A percentile compares a stretch with the other conserved stretches of the same genome.
These are phyloP conservation scores for Atopsyche davidsoni DNA, from an alignment of 1,140 invertebrate species.

Conservation along the genomic window DNA sequence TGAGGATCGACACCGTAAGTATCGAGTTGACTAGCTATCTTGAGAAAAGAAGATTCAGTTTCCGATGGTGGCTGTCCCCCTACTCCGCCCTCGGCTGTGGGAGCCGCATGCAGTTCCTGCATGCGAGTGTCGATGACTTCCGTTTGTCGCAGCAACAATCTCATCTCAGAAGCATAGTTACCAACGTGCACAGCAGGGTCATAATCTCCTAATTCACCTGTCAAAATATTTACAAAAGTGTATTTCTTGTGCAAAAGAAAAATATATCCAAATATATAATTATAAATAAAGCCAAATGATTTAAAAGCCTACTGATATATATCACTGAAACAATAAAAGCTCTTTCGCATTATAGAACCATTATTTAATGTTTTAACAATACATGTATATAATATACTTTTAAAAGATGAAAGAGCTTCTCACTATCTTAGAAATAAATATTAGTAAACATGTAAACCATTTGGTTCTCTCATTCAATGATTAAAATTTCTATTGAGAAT, in stretches of 20 bases:
- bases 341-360: background rate
- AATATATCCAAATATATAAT: too few relatives aligned
- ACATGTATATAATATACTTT: conserved; percentile 12
- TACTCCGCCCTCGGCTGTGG: conserved; percentile 45
- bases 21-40: conserved; percentile 82
- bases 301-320: too few relatives aligned
- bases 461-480: too few relatives aligned
- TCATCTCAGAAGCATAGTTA: conserved; percentile 88
- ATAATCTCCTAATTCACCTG: conserved; percentile 92
- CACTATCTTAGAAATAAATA: too few relatives aligned
- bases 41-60: conserved; percentile 79
- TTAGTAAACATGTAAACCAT: too few relatives aligned
- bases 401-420: conserved; percentile 7
- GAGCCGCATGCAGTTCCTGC: conserved; percentile 43
- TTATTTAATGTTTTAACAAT: conserved; percentile 7
- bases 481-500: too few relatives aligned
- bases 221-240: too few relatives aligned
- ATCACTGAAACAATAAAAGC: background rate
- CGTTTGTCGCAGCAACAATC: conserved; percentile 88
- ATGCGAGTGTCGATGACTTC: conserved; percentile 71
- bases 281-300: too few relatives aligned
- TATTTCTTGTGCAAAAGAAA: too few relatives aligned
- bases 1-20: conserved; percentile 97
- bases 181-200: conserved; percentile 81
- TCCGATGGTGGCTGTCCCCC: conserved; percentile 66